Conservation (phyloP, 2,888 invertebrate genomes). For the Norana najaformis region DNA sequence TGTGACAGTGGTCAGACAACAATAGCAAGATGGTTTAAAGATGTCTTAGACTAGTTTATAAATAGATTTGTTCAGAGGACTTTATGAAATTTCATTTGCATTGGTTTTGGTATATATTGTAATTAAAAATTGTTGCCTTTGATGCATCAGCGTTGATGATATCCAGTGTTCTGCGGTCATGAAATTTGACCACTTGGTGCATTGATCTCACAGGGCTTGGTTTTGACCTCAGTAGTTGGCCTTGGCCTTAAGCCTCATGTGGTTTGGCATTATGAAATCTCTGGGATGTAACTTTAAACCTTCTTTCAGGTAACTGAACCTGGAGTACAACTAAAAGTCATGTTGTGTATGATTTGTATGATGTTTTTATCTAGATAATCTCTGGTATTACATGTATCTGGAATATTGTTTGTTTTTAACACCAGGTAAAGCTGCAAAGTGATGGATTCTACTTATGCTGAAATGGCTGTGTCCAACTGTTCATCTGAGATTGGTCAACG, state of each 20-base stretch:
- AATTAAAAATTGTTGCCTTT: no score
- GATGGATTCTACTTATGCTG: slow-evolving; percentile 21
- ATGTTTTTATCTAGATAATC: not conserved
- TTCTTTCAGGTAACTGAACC: not conserved
- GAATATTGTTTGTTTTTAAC: not conserved
- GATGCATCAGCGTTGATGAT: no score
- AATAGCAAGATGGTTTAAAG: no score
- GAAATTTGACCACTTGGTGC: no score
- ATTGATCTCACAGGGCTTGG: not conserved
- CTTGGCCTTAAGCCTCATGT: not conserved
- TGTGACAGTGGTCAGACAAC: no score
- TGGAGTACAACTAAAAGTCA: not conserved
- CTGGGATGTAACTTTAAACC: not conserved
- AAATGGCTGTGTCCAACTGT: slow-evolving; percentile 22
- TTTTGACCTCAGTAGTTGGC: not conserved
- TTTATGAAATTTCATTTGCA: no score
- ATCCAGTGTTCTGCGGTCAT: no score
- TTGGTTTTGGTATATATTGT: no score
- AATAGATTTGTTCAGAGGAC: no score
- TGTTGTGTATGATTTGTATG: not conserved
- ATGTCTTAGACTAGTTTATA: no score
- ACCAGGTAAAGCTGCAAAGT: not conserved
- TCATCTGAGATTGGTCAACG: not conserved
- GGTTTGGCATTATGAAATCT: not conserved
- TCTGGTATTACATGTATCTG: not conserved